Evolutionary conservation across 23 tunicate genomes (phyloP), one percentile per base, ranked within the genome.

Genomic region (Trididemnum nubilum): DNA sequence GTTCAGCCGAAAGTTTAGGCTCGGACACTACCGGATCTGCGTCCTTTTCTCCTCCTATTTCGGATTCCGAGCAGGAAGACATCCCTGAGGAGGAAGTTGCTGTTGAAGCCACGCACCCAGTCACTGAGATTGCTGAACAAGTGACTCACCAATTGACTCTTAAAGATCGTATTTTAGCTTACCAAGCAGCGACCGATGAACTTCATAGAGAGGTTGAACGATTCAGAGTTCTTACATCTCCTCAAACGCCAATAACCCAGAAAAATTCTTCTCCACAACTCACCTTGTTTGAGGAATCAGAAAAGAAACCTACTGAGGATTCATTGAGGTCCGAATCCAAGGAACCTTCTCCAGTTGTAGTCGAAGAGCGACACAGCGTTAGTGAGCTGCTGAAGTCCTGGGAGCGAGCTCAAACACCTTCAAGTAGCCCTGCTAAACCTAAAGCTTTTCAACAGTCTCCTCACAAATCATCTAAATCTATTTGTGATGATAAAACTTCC

Each of bases 331-430:
- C 74, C 7, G 44, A 54, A 49, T 34, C 28, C 29, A 44, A 78
- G 40, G 87, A 88, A 40, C 34, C 51, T 12, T 91, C 97, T 0
- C 92, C 97, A 9, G 88, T 61, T 15, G 82, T 92, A 27, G 77
- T 92, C 0, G 97, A 92, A 49, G 97, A 92, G 54, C 33, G 75
- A 21, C 87, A 86, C 83, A 81, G 73, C 0, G 90, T 91, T 23
- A 22, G 63, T 3, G 97, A 91, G 34, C 50, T 91, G 35, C 81
- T 91, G 23, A 67, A 36, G 34, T 63, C 83, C 0, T 91, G 97
- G 97, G 84, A 91, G 54, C 49, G 57, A 71, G 60, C 36, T 35
- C 85, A 72, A 58, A 72, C 87, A 24, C 80, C 87, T 32, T 34
- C 40, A 31, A 31, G 26, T 24, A 52, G 59, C 38, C 79, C 79